Conservation (phyloP, 2,113 vertebrate species). For the Ictalurus punctatus region DNA sequence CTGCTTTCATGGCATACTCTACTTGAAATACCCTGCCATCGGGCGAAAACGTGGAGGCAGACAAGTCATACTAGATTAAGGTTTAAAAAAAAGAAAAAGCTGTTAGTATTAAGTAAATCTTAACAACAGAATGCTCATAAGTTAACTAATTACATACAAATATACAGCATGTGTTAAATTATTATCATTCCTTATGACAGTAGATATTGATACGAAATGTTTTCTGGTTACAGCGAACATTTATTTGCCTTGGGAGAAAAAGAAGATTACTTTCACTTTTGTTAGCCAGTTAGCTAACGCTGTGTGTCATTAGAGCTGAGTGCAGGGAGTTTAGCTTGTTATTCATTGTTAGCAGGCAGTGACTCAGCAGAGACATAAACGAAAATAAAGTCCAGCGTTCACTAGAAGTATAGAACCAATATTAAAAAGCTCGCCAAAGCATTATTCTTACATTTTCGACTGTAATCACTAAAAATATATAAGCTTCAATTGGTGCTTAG, state of each 20-base stretch:
- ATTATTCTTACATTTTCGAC: too few species aligned
- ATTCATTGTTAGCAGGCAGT: slow-evolving; percentile 45
- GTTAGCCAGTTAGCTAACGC: slow-evolving; percentile 35
- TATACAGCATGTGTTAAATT: too few species aligned
- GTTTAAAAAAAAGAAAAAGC: slow-evolving; percentile 1
- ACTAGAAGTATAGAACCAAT: too few species aligned
- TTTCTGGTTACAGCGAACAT: neutral
- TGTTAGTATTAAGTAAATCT: neutral
- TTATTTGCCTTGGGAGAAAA: neutral
- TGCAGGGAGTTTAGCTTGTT: neutral
- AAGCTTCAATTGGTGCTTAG: too few species aligned
- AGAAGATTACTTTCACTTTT: slow-evolving; percentile 52
- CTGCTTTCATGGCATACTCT: slow-evolving; percentile 98
- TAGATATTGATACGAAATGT: too few species aligned
- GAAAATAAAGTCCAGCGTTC: neutral
- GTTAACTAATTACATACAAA: neutral
- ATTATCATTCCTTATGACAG: neutral
- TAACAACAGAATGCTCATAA: neutral
- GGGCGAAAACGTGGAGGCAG: slow-evolving; percentile 96
- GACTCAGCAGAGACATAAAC: slow-evolving; percentile 46
- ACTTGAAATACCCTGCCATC: slow-evolving; percentile 98
- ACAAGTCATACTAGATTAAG: slow-evolving; percentile 86
- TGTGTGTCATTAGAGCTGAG: slow-evolving; percentile 19
- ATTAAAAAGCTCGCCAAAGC: neutral
- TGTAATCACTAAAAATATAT: neutral